These are phyloP conservation scores for Halocynthia aurantium DNA, from an alignment of 23 tunicate species.

Conservation along the genomic window DNA sequence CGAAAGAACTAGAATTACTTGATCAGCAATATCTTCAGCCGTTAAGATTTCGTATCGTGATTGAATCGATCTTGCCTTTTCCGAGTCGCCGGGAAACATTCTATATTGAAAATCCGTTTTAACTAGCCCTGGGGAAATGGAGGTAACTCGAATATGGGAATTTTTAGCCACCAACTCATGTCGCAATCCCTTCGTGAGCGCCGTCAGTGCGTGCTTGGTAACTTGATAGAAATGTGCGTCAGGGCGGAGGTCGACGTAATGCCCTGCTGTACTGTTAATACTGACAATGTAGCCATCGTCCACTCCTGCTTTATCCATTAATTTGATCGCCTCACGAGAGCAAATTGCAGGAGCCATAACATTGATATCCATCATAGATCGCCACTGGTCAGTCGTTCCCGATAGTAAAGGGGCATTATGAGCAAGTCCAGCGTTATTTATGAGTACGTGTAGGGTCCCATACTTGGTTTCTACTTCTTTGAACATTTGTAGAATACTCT, in stretches of 20 bases:
- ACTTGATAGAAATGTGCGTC: conserved; percentile 40
- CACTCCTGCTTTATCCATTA: conserved; percentile 46
- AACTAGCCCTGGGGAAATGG: conserved; percentile 63
- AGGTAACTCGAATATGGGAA: conserved; percentile 47
- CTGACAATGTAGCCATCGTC: conserved; percentile 81
- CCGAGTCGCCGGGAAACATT: conserved; percentile 27
- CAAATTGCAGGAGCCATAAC: conserved; percentile 49
- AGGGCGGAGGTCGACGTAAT: conserved; percentile 25
- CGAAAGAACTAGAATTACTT: conserved; percentile 43
- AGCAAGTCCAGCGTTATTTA: conserved; percentile 80
- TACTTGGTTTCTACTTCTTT: conserved; percentile 46
- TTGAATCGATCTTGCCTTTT: conserved; percentile 20
- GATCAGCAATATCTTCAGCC: conserved; percentile 48
- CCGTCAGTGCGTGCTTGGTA: conserved; percentile 64
- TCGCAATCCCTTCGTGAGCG: conserved; percentile 49
- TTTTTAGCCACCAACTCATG: conserved; percentile 26
- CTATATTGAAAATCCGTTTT: conserved; percentile 41
- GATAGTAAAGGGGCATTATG: conserved; percentile 33
- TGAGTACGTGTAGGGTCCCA: conserved; percentile 50
- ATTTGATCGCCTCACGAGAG: conserved; percentile 49
- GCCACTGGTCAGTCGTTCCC: conserved; percentile 76
- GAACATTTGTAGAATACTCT: conserved; percentile 53
- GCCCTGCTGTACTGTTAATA: conserved; percentile 88
- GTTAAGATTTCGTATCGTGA: conserved; percentile 18
- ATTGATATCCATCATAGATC: conserved; percentile 48